Evolutionary conservation across 2,113 vertebrate genomes (phyloP), one percentile per base, ranked within the genome.

Genomic region (Brachyhypopomus gauderio): DNA sequence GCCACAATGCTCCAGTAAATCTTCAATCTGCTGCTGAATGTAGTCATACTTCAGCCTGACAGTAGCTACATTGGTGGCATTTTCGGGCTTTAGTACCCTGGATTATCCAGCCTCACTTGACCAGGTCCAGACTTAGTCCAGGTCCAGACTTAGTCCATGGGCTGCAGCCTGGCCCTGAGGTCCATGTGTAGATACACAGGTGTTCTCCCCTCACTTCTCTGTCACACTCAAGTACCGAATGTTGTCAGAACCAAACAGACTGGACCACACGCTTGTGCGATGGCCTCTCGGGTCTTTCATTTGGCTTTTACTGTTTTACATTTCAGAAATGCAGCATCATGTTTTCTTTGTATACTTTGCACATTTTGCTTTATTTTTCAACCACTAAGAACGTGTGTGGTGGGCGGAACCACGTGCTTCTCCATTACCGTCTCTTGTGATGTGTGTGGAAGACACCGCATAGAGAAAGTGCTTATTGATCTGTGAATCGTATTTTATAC

Each of bases 401-500:
- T 74, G 38, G 14, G 36, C 45, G 20, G 41, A 23, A 60, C 36
- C 12, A 34, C 48, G 55, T 59, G 11, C 8, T 9, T 52, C 52
- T 56, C n/a, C 12, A 12, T 52, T 25, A 5, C 62, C 69, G 79
- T 81, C 41, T 41, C 41, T 5, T 6, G 1, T 9, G 5, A 41
- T 9, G 45, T 48, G 5, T 22, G 38, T 59, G 59, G 56, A 38
- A n/a, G 41, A 34, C 45, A 4, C 58, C 23, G 38, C 36, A 34
- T 52, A 71, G 45, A 52, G 34, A 41, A 3, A 30, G 30, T 30
- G 66, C 66, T 56, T 81, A 81, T 70, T 36, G 59, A 76, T 70
- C 72, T 81, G 72, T 81, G 72, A 81, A 81, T 75, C 62, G 41
- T 75, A n/a, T 69, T 75, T 81, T 69, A 69, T 59, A 69, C 62